Conservation (phyloP, 1,140 invertebrate genomes). For the Nasonia giraulti region DNA sequence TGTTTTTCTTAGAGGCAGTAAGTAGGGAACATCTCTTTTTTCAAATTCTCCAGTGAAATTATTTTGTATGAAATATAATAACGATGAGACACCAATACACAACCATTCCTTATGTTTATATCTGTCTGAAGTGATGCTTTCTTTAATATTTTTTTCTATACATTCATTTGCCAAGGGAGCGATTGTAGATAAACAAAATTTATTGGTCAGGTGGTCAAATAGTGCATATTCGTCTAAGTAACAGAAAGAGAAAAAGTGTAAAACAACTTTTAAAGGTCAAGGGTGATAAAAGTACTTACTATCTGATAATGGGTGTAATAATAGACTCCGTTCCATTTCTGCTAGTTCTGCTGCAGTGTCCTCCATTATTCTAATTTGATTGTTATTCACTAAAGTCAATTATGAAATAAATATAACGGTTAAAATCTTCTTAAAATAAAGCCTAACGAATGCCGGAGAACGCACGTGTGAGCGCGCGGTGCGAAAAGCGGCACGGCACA, state of each 20-base stretch:
- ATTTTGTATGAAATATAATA: constrained; percentile 84
- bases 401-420: background rate
- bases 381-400: background rate
- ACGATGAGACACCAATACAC: constrained; percentile 75
- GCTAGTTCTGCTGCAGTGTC: background rate
- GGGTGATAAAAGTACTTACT: constrained; percentile 23
- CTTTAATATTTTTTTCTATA: constrained; percentile 52
- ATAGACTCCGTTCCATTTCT: constrained; percentile 19
- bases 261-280: background rate
- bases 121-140: constrained; percentile 45
- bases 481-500: background rate
- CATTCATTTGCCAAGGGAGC: constrained; percentile 43
- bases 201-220: constrained; percentile 8
- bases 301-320: constrained; percentile 40
- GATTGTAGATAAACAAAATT: constrained; percentile 43
- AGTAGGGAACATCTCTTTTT: constrained; percentile 69
- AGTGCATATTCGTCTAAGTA: background rate
- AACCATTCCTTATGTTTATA: constrained; percentile 62
- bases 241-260: background rate
- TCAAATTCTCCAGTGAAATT: constrained; percentile 86
- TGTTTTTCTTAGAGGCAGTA: constrained; percentile 78
- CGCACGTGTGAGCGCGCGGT: background rate
- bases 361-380: constrained; percentile 27
- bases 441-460: background rate
- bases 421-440: constrained; percentile 1